Evolutionary conservation across 2,888 invertebrate genomes (phyloP).

Genomic region (Zygogramma bicolorata): DNA sequence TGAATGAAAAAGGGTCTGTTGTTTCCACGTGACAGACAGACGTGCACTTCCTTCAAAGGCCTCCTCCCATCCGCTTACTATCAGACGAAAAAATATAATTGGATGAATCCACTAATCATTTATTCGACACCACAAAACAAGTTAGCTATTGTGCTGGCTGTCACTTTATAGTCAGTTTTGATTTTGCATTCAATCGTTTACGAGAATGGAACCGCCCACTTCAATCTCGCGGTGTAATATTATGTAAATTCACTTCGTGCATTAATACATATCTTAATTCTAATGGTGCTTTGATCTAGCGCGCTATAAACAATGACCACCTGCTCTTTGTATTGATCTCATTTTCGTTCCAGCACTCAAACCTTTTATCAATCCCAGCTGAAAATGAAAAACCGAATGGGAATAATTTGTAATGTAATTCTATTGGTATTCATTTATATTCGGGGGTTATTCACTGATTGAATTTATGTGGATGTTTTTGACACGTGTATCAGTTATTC

Average conservation of each 20-base stretch:
- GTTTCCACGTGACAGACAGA: background rate
- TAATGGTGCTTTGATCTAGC: constrained; percentile 22
- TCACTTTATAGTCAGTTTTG: constrained; percentile 24
- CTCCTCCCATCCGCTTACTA: background rate
- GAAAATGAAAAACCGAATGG: too few species aligned
- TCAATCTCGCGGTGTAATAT: constrained; percentile 32
- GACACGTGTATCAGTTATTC: too few species aligned
- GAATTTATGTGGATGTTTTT: too few species aligned
- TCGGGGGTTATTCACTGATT: too few species aligned
- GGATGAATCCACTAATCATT: constrained; percentile 23
- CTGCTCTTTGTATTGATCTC: background rate
- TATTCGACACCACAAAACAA: constrained; percentile 23
- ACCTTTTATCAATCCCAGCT: background rate
- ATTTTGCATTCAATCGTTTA: constrained; percentile 30
- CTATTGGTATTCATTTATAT: too few species aligned
- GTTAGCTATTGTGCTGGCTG: constrained; percentile 26
- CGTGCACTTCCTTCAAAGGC: background rate
- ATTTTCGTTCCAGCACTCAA: background rate
- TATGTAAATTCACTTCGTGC: constrained; percentile 39
- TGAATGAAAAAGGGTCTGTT: background rate
- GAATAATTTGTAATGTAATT: too few species aligned
- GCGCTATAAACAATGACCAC: constrained; percentile 1
- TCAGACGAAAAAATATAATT: constrained; percentile 7
- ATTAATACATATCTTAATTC: constrained; percentile 44
- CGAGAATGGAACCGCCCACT: constrained; percentile 31